Percentiles rank a stretch among this genome's conserved stretches.
Evolutionary conservation across 2,888 invertebrate genomes (phyloP).

Genomic region (Seira sanloemensis): DNA sequence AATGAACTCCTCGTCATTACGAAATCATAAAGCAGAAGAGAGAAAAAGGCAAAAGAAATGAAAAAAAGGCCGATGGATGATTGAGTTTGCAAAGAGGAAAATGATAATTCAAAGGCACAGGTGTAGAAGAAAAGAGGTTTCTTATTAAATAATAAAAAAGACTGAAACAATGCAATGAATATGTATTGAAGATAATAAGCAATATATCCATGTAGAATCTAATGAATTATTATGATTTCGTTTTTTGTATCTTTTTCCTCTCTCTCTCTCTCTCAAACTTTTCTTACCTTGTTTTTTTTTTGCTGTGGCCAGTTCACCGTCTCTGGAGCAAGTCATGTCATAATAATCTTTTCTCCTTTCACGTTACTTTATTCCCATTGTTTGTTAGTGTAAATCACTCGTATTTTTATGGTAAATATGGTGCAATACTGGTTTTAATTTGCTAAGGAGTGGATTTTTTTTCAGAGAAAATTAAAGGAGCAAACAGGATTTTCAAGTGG

Average conservation of each 20-base stretch:
- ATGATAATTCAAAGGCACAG: conserved; percentile 44
- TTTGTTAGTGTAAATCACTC: conserved; percentile 62
- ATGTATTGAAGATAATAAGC: conserved; percentile 18
- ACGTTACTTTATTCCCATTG: conserved; percentile 26
- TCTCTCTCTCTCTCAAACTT: conserved; percentile 1
- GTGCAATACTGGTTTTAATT: conserved; percentile 63
- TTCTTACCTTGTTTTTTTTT: conserved; percentile 14
- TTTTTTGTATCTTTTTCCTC: conserved; percentile 29
- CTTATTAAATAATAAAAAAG: background rate
- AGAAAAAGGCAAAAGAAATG: no score
- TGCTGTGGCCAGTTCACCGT: conserved; percentile 10
- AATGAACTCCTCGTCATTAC: background rate
- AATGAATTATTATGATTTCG: conserved; percentile 58
- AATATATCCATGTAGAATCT: conserved; percentile 33
- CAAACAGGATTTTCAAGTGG: conserved; percentile 59
- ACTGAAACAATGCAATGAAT: background rate
- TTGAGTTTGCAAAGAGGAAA: conserved; percentile 38
- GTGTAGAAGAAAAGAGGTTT: background rate
- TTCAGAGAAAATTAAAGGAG: conserved; percentile 38
- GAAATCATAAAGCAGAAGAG: no score
- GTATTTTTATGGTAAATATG: conserved; percentile 53
- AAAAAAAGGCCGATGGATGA: background rate
- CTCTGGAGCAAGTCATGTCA: conserved; percentile 60
- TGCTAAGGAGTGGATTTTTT: conserved; percentile 40
- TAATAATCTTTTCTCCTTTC: conserved; percentile 39